phyloP scores from a whole-genome alignment of 2,113 vertebrate genomes.

The Lamprologus tigripictilis region DNA sequence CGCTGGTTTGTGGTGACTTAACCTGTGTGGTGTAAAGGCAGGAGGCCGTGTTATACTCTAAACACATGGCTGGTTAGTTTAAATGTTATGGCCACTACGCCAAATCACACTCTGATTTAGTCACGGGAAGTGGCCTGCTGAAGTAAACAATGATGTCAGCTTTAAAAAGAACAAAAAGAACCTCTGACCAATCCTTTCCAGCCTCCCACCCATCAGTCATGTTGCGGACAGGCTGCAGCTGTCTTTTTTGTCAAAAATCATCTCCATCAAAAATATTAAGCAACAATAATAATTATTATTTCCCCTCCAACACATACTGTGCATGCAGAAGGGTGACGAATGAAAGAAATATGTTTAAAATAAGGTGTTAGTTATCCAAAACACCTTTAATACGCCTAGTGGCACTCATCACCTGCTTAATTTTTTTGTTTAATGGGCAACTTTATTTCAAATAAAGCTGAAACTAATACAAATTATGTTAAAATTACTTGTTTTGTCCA shows the following conservation, averaged over 20 bases:
- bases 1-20: not conserved
- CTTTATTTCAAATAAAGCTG: not conserved
- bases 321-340: not conserved
- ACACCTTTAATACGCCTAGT: not conserved
- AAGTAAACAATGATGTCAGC: not conserved
- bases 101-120: not conserved
- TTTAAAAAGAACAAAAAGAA: not conserved
- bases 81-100: not conserved
- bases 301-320: not conserved
- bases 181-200: not conserved
- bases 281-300: not conserved
- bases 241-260: not conserved
- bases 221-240: not conserved
- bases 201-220: not conserved
- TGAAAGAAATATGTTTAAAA: not conserved
- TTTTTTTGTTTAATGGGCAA: not conserved
- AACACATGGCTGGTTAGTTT: not conserved
- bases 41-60: not conserved
- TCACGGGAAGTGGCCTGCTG: not conserved
- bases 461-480: not conserved
- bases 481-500: not conserved
- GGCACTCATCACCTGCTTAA: not conserved
- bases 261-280: not conserved
- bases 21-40: slow-evolving; percentile 2
- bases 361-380: not conserved